These are phyloP conservation scores for Listrodromus nycthemerus DNA, from an alignment of 2,888 invertebrate species.

Conservation along the genomic window DNA sequence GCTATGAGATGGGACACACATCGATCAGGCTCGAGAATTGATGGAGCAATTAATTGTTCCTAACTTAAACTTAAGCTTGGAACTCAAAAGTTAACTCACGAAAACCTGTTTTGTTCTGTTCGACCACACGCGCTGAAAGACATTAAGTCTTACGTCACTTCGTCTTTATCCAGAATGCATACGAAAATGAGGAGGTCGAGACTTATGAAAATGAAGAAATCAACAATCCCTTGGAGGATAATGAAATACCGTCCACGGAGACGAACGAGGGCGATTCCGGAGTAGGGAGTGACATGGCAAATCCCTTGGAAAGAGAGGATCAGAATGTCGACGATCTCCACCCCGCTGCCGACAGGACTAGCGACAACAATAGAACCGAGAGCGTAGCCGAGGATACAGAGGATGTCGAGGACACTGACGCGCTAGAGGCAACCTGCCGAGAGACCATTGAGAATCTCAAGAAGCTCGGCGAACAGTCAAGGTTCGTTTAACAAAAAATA, in stretches of 20 bases:
- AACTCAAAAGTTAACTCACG: too few relatives aligned
- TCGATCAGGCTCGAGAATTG: too few relatives aligned
- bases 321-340: constrained; percentile 81
- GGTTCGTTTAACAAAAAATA: constrained; percentile 71
- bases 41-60: too few relatives aligned
- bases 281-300: constrained; percentile 83
- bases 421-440: constrained; percentile 81
- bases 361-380: constrained; percentile 74
- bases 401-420: constrained; percentile 80
- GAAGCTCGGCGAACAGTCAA: constrained; percentile 82
- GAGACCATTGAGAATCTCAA: constrained; percentile 83
- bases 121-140: neutral
- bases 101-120: too few relatives aligned
- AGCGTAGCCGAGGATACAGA: constrained; percentile 77
- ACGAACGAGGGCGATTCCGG: constrained; percentile 83
- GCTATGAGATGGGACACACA: too few relatives aligned
- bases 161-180: constrained; percentile 49
- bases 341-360: constrained; percentile 54
- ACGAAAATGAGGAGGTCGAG: constrained; percentile 64
- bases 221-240: constrained; percentile 79
- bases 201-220: constrained; percentile 73
- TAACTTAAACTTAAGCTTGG: too few relatives aligned
- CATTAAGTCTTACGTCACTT: neutral
- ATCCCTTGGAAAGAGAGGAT: constrained; percentile 82
- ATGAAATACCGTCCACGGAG: constrained; percentile 79